A percentile compares a stretch with the other conserved stretches of the same genome.
phyloP scores from a whole-genome alignment of 2,113 vertebrate species.

The Todiramphus chloris region DNA sequence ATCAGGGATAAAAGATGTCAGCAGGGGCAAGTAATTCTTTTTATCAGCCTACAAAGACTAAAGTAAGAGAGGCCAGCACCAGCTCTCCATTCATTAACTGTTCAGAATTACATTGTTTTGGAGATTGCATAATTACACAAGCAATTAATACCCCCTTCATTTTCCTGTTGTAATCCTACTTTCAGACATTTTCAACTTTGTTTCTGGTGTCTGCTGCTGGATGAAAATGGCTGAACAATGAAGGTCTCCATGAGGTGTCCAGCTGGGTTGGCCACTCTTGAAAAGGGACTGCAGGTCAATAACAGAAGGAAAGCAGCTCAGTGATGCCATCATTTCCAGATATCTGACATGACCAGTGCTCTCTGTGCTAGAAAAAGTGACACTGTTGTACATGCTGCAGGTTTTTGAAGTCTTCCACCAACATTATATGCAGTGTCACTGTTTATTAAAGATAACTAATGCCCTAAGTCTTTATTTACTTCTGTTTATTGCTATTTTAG shows the following conservation, averaged over 20 bases:
- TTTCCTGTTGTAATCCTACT: not conserved
- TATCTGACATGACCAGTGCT: not conserved
- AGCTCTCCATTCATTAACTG: not conserved
- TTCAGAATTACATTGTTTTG: not conserved
- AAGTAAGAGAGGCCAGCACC: not conserved
- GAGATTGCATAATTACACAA: slow-evolving; percentile 49
- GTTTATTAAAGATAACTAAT: slow-evolving; percentile 94
- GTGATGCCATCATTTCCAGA: not conserved
- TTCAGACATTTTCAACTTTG: slow-evolving; percentile 4
- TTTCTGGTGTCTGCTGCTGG: not conserved
- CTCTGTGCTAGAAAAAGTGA: not conserved
- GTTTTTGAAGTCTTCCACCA: slow-evolving; percentile 77
- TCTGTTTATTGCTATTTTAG: slow-evolving; percentile 84
- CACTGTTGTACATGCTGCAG: slow-evolving; percentile 25
- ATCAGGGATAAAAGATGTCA: not conserved
- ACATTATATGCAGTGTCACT: slow-evolving; percentile 82
- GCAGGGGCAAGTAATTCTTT: slow-evolving; percentile 12
- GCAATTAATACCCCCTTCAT: slow-evolving; percentile 26
- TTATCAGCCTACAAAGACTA: not conserved
- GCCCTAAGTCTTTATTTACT: slow-evolving; percentile 85
- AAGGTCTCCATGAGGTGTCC: not conserved
- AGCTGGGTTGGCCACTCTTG: not conserved
- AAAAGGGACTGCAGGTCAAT: not conserved
- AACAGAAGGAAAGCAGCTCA: not conserved
- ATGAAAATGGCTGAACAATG: not conserved